phyloP scores from a whole-genome alignment of 2,888 invertebrate species.

The Phengaris arion region DNA sequence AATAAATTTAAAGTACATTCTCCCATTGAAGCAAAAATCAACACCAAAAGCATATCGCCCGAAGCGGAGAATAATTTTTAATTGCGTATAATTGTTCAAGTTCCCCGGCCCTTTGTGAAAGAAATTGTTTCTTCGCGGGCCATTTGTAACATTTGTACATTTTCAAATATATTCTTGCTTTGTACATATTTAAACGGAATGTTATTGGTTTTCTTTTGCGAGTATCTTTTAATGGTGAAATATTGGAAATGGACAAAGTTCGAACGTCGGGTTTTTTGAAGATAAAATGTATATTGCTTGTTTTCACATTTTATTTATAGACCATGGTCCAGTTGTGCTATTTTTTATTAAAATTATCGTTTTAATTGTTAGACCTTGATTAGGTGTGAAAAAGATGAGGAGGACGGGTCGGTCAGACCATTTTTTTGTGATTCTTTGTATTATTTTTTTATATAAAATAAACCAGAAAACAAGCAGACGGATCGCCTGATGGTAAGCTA shows the following conservation, averaged over 20 bases:
- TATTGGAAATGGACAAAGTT: conserved; percentile 12
- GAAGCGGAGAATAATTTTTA: conserved; percentile 21
- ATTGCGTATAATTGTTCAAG: conserved; percentile 24
- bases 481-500: no score
- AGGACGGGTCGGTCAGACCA: no score
- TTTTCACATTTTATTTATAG: not conserved
- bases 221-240: conserved; percentile 15
- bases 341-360: no score
- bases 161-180: conserved; percentile 9
- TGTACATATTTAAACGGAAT: conserved; percentile 25
- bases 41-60: conserved; percentile 17
- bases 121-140: conserved; percentile 22
- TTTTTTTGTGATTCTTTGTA: no score
- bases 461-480: no score
- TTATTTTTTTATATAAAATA: no score
- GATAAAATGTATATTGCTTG: not conserved
- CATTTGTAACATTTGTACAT: conserved; percentile 15
- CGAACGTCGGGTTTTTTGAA: not conserved
- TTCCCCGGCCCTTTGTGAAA: not conserved
- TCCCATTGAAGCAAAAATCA: conserved; percentile 22
- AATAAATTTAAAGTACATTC: not conserved
- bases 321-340: no score
- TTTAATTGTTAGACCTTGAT: no score
- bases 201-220: conserved; percentile 18
- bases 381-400: no score